These are phyloP conservation scores for Pseudochirops cupreus DNA, from an alignment of 2,797 vertebrate species.

Conservation along the genomic window DNA sequence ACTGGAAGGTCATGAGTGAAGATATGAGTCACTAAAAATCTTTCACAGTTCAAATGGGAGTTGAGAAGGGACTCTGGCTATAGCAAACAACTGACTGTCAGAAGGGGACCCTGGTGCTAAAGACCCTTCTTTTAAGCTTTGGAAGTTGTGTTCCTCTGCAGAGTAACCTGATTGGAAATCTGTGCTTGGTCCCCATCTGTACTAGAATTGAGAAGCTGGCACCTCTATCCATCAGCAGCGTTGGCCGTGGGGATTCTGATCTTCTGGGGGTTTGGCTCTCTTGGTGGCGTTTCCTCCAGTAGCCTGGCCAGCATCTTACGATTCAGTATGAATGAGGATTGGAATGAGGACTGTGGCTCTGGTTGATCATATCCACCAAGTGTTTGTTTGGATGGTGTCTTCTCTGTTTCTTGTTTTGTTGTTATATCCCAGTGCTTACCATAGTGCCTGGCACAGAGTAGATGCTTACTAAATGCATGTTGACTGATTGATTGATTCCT, in stretches of 20 bases:
- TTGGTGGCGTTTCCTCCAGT: conserved; percentile 1
- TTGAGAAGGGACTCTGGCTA: conserved; percentile 25
- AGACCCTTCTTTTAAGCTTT: not conserved
- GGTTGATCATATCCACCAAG: not conserved
- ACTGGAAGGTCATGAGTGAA: not conserved
- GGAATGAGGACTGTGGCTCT: not conserved
- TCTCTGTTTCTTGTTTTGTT: conserved; percentile 13
- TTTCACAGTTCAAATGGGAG: conserved; percentile 46
- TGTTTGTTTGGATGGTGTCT: conserved; percentile 35
- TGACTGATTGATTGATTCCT: not conserved
- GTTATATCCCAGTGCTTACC: not conserved
- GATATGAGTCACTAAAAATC: conserved; percentile 40
- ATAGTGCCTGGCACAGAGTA: not conserved
- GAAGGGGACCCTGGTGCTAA: not conserved
- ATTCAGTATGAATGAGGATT: conserved; percentile 22
- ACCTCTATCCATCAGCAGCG: not conserved
- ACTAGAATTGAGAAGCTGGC: not conserved
- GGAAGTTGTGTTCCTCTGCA: not conserved
- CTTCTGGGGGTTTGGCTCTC: not conserved
- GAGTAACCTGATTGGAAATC: not conserved
- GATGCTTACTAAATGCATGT: not conserved
- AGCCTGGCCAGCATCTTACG: not conserved
- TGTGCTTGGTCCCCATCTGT: not conserved
- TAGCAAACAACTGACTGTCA: not conserved
- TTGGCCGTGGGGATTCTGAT: not conserved